These are phyloP conservation scores for Ictalurus punctatus DNA, from an alignment of 2,113 vertebrate species.

Conservation along the genomic window DNA sequence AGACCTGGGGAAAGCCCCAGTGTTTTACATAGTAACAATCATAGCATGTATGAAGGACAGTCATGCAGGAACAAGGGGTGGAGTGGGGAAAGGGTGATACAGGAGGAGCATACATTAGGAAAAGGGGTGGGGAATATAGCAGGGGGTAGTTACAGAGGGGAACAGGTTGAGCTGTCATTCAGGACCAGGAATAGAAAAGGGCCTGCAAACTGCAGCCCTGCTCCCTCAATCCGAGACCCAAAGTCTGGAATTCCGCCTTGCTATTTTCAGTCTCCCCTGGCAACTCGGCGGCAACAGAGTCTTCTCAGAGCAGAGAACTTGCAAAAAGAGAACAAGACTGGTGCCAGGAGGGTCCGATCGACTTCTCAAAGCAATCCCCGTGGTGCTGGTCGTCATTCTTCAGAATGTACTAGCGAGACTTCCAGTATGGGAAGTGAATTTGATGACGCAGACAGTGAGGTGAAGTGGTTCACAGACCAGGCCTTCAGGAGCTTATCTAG, in stretches of 20 bases:
- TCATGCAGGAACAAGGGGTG: slow-evolving; percentile 59
- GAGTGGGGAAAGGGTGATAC: slow-evolving; percentile 58
- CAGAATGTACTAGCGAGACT: slow-evolving; percentile 65
- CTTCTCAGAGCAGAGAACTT: slow-evolving; percentile 60
- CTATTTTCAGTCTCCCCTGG: slow-evolving; percentile 70
- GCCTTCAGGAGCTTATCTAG: slow-evolving; percentile 78
- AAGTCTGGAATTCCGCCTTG: slow-evolving; percentile 68
- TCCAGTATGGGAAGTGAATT: slow-evolving; percentile 80
- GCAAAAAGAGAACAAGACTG: slow-evolving; percentile 66
- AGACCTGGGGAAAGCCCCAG: slow-evolving; percentile 68
- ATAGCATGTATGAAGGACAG: slow-evolving; percentile 55
- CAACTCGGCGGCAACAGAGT: slow-evolving; percentile 70
- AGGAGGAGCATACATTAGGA: slow-evolving; percentile 64
- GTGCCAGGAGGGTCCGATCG: slow-evolving; percentile 61
- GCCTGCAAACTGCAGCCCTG: slow-evolving; percentile 69
- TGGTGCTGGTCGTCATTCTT: slow-evolving; percentile 49
- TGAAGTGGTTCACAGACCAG: slow-evolving; percentile 78
- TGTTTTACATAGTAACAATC: slow-evolving; percentile 58
- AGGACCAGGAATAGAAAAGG: slow-evolving; percentile 84
- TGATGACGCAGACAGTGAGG: slow-evolving; percentile 82
- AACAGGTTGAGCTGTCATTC: slow-evolving; percentile 88
- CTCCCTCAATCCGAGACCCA: slow-evolving; percentile 71
- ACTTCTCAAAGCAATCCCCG: slow-evolving; percentile 59
- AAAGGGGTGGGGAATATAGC: slow-evolving; percentile 67
- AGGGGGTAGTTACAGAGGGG: slow-evolving; percentile 73